Conservation (phyloP, 2,113 vertebrate species). For the Elephantulus edwardii region DNA sequence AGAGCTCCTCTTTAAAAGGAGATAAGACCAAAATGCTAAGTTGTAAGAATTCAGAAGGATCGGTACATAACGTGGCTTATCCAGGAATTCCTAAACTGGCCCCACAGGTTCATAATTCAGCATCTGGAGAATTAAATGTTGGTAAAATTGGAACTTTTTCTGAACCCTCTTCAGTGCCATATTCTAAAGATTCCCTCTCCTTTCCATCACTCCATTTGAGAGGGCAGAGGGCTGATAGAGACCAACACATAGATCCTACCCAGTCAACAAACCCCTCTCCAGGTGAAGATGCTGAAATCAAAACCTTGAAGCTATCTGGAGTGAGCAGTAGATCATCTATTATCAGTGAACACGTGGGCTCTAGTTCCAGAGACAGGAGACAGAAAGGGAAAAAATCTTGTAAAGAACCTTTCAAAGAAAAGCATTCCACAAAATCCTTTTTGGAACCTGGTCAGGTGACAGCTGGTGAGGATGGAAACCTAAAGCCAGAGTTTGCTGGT, state of each 20-base stretch:
- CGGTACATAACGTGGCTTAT: constrained; percentile 78
- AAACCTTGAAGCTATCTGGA: constrained; percentile 75
- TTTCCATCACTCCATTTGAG: constrained; percentile 79
- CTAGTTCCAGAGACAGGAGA: constrained; percentile 81
- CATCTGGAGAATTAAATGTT: constrained; percentile 67
- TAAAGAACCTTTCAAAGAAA: constrained; percentile 84
- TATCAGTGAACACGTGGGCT: constrained; percentile 71
- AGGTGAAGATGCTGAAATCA: constrained; percentile 74
- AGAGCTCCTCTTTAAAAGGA: constrained; percentile 80
- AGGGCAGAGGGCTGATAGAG: constrained; percentile 82
- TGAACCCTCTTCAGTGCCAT: constrained; percentile 82
- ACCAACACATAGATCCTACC: constrained; percentile 73
- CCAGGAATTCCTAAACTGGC: constrained; percentile 75
- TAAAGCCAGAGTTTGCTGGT: constrained; percentile 77
- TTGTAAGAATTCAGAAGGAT: constrained; percentile 86
- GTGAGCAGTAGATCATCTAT: constrained; percentile 72
- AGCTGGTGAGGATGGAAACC: constrained; percentile 75
- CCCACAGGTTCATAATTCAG: constrained; percentile 51
- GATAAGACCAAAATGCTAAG: constrained; percentile 87
- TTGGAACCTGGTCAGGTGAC: constrained; percentile 71
- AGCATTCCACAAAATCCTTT: constrained; percentile 79
- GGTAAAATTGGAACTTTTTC: constrained; percentile 77
- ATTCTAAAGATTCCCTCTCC: constrained; percentile 86
- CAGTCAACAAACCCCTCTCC: constrained; percentile 61
- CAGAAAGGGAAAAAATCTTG: constrained; percentile 83